phyloP scores from a whole-genome alignment of 1,140 invertebrate species.

The Aphelinus atriplicis region DNA sequence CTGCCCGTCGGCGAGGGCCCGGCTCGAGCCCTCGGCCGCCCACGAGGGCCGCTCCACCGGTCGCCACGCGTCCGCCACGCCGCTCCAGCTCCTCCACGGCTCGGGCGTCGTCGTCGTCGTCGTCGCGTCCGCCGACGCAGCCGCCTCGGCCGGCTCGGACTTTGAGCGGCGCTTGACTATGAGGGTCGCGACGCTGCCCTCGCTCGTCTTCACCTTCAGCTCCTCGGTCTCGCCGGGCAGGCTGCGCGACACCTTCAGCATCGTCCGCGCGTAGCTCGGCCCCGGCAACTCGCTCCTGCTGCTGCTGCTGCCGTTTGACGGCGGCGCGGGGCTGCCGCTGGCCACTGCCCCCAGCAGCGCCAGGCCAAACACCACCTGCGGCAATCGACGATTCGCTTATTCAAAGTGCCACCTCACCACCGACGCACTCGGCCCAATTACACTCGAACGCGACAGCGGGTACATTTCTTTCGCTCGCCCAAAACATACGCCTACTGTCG shows the following conservation, averaged over 20 bases:
- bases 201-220: slow-evolving; percentile 77
- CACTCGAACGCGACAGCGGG: no score
- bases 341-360: slow-evolving; percentile 32
- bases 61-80: slow-evolving; percentile 16
- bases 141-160: background rate
- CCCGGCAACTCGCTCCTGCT: slow-evolving; percentile 52
- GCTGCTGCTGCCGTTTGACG: background rate
- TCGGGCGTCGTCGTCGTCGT: slow-evolving; percentile 15
- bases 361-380: slow-evolving; percentile 45
- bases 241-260: slow-evolving; percentile 80
- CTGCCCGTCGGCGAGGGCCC: background rate
- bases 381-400: no score
- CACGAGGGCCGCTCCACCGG: slow-evolving; percentile 15
- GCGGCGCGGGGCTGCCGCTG: background rate
- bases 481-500: background rate
- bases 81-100: slow-evolving; percentile 30
- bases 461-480: background rate
- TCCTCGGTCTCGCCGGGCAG: slow-evolving; percentile 79
- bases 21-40: slow-evolving; percentile 10
- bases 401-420: no score
- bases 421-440: no score
- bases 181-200: slow-evolving; percentile 78
- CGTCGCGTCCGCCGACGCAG: background rate
- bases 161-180: slow-evolving; percentile 79
- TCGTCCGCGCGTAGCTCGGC: slow-evolving; percentile 73